Conservation (phyloP, 2,797 vertebrate species). For the Periophthalmus magnuspinnatus region DNA sequence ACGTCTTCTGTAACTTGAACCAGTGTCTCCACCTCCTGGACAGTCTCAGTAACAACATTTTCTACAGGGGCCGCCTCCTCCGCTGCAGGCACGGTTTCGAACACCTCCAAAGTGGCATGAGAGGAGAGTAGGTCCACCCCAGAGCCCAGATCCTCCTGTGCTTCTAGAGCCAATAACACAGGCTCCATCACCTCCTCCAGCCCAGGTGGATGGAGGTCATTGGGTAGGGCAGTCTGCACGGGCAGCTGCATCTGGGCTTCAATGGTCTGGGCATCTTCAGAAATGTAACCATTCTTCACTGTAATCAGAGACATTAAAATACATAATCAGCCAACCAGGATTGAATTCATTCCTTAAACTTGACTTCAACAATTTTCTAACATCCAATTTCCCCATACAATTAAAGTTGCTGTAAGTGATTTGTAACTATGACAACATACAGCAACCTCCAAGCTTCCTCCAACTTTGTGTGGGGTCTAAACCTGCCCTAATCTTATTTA, state of each 20-base stretch:
- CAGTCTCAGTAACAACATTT: constrained; percentile 23
- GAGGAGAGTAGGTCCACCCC: constrained; percentile 58
- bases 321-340: constrained; percentile 6
- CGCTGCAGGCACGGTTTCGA: constrained; percentile 14
- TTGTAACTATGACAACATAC: constrained; percentile 23
- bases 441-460: constrained; percentile 5
- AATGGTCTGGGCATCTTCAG: constrained; percentile 69
- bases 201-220: constrained; percentile 48
- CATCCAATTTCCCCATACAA: no score
- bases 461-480: background rate
- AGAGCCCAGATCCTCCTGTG: constrained; percentile 64
- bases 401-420: no score
- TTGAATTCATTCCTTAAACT: background rate
- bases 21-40: constrained; percentile 17
- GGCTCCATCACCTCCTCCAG: constrained; percentile 45
- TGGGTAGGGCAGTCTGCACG: constrained; percentile 64
- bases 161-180: constrained; percentile 58
- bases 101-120: constrained; percentile 16
- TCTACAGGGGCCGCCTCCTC: constrained; percentile 37
- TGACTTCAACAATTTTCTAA: no score
- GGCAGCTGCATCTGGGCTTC: constrained; percentile 76
- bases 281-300: constrained; percentile 58
- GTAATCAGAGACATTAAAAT: constrained; percentile 41
- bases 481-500: no score
- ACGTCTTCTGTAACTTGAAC: constrained; percentile 28